phyloP scores from a whole-genome alignment of 2,797 vertebrate genomes.

The Valencia hispanica region DNA sequence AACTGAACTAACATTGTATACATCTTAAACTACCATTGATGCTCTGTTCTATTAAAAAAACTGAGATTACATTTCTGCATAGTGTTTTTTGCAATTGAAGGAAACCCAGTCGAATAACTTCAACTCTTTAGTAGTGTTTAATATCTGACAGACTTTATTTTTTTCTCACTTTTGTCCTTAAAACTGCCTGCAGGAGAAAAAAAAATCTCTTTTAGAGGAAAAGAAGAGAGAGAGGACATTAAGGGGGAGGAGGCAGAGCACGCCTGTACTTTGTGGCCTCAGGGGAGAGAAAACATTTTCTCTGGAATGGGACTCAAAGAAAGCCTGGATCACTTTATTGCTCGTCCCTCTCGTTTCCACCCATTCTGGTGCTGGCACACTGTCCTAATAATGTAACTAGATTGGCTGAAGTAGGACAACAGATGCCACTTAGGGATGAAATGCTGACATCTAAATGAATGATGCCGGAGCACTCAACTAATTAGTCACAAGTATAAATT shows the following conservation, averaged over 20 bases:
- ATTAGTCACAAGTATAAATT: slow-evolving; percentile 26
- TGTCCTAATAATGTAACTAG: slow-evolving; percentile 47
- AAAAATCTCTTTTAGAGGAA: slow-evolving; percentile 52
- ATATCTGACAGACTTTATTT: slow-evolving; percentile 23
- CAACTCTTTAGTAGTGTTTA: slow-evolving; percentile 38
- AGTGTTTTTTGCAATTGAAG: neutral
- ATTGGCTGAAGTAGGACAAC: slow-evolving; percentile 69
- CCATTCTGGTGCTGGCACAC: slow-evolving; percentile 51
- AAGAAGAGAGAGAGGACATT: slow-evolving; percentile 45
- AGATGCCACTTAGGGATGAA: slow-evolving; percentile 63
- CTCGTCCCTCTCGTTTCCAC: slow-evolving; percentile 54
- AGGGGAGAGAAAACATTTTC: slow-evolving; percentile 69
- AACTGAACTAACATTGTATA: neutral
- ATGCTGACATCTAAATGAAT: slow-evolving; percentile 44
- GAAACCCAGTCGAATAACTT: neutral
- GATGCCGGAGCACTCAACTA: slow-evolving; percentile 33
- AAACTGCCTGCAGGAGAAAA: slow-evolving; percentile 44
- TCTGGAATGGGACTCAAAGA: slow-evolving; percentile 69
- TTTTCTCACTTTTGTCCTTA: slow-evolving; percentile 17
- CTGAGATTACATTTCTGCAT: neutral
- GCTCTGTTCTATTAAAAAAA: neutral
- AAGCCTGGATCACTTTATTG: slow-evolving; percentile 62
- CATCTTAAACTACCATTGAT: neutral
- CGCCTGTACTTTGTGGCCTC: slow-evolving; percentile 65
- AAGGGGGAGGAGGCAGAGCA: slow-evolving; percentile 40